phyloP scores from a whole-genome alignment of 2,113 vertebrate species.

The Oenanthe oenanthe region DNA sequence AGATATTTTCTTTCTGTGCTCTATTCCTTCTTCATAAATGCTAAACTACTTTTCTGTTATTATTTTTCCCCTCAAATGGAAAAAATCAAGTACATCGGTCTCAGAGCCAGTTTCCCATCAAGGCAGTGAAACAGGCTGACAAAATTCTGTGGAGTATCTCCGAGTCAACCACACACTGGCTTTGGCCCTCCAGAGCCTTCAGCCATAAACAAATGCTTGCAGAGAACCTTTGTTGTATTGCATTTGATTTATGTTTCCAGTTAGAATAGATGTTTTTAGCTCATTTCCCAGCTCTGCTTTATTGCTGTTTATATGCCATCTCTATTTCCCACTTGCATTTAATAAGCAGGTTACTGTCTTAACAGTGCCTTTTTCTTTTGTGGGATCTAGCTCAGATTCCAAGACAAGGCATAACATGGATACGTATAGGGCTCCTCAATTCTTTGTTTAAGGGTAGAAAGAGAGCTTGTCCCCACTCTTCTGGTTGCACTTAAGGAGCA shows the following conservation, averaged over 20 bases:
- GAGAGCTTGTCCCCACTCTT: neutral
- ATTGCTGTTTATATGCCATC: neutral
- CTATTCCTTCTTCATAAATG: neutral
- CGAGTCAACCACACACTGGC: neutral
- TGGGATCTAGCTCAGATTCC: neutral
- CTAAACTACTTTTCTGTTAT: neutral
- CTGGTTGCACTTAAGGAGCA: neutral
- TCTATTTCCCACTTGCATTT: neutral
- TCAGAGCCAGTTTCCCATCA: neutral
- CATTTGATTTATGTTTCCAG: slow-evolving; percentile 53
- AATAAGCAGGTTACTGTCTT: slow-evolving; percentile 2
- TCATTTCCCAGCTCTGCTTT: slow-evolving; percentile 12
- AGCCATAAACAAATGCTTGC: slow-evolving; percentile 43
- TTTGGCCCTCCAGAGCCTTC: neutral
- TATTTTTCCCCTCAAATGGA: neutral
- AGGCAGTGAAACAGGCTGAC: neutral
- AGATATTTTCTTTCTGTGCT: neutral
- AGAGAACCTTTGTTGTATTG: neutral
- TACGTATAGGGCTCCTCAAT: neutral
- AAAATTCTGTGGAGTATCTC: neutral
- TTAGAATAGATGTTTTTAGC: slow-evolving; percentile 22
- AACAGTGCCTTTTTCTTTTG: neutral
- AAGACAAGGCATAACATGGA: neutral
- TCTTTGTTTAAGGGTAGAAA: neutral
- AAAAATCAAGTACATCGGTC: neutral